Evolutionary conservation across 2,113 vertebrate species (phyloP).

Genomic region (Aix galericulata): DNA sequence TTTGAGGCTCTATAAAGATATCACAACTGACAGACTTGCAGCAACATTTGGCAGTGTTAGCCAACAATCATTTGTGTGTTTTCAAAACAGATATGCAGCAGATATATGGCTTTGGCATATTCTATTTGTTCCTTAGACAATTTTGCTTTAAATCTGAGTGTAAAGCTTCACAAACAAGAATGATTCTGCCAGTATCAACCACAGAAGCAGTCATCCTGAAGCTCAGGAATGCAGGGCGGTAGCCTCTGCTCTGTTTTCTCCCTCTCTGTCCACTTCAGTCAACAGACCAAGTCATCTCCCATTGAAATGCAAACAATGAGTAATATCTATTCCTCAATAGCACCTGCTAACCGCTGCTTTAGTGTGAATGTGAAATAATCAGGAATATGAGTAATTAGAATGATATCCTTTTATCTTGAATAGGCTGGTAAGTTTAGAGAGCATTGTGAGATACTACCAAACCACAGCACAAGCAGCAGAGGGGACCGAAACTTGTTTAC

Average conservation of each 20-base stretch:
- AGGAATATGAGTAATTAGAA: slow-evolving; percentile 10
- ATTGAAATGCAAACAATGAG: background rate
- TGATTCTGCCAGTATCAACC: background rate
- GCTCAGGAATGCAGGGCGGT: background rate
- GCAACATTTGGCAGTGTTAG: background rate
- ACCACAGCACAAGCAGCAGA: slow-evolving; percentile 13
- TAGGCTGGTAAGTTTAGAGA: background rate
- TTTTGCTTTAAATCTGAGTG: background rate
- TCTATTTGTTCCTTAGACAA: background rate
- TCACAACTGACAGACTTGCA: background rate
- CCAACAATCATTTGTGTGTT: background rate
- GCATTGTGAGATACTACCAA: background rate
- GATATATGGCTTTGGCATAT: background rate
- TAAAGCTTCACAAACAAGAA: background rate
- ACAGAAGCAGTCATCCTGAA: background rate
- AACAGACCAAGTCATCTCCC: background rate
- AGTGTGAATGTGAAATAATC: background rate
- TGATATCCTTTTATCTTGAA: background rate
- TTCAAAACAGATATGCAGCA: background rate
- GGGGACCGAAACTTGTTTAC: background rate
- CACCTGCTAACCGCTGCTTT: background rate
- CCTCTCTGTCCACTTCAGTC: background rate
- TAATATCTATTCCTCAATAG: background rate
- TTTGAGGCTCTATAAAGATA: background rate
- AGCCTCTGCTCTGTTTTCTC: background rate